Percentiles rank a stretch among this genome's conserved stretches.
Conservation (phyloP, 2,888 invertebrate genomes). For the Blastobasis adustella region DNA sequence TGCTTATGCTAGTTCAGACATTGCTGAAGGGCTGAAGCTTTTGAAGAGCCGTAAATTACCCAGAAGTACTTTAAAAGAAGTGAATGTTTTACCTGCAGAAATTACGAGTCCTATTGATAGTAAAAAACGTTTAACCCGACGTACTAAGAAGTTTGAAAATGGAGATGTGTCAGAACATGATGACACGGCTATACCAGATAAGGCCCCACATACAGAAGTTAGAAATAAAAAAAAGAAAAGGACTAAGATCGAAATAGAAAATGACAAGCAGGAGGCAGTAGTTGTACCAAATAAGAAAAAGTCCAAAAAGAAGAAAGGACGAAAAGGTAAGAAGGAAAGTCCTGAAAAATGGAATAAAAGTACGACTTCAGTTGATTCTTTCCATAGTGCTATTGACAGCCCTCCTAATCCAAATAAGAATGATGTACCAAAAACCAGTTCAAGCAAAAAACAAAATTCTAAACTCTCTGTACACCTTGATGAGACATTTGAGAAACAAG, state of each 20-base stretch:
- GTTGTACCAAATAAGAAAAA: slow-evolving; percentile 6
- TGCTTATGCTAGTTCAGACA: neutral
- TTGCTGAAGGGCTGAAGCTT: slow-evolving; percentile 14
- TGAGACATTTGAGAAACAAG: too few species aligned
- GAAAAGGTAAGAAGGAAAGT: slow-evolving; percentile 14
- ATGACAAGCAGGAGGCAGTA: neutral
- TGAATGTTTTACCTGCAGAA: neutral
- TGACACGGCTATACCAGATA: neutral
- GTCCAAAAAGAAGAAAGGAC: slow-evolving; percentile 33
- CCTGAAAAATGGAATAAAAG: slow-evolving; percentile 25
- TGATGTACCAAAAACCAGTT: neutral
- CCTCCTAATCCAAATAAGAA: slow-evolving; percentile 16
- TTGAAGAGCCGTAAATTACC: slow-evolving; percentile 21
- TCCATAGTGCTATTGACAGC: slow-evolving; percentile 58
- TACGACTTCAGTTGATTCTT: slow-evolving; percentile 45
- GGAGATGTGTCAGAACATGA: slow-evolving; percentile 8
- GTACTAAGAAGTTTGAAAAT: slow-evolving; percentile 28
- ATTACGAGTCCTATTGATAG: neutral
- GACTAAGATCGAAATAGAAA: slow-evolving; percentile 8
- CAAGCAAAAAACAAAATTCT: neutral
- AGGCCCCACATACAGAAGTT: slow-evolving; percentile 12
- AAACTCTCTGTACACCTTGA: too few species aligned
- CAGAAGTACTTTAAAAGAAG: slow-evolving; percentile 38
- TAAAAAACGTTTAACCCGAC: slow-evolving; percentile 33
- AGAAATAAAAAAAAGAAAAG: neutral